phyloP scores from a whole-genome alignment of 2,797 vertebrate species.

The Chelon labrosus region DNA sequence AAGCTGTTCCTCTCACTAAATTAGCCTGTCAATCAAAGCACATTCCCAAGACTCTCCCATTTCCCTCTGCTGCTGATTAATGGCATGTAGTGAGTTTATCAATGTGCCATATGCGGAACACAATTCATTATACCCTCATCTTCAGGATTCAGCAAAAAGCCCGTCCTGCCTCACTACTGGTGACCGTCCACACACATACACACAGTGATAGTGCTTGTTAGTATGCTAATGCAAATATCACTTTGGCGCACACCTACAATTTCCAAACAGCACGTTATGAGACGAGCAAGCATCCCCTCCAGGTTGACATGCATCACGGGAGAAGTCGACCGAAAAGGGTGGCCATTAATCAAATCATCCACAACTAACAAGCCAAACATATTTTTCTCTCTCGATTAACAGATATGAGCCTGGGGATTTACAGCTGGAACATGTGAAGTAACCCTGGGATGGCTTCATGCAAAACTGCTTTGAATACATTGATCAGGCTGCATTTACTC shows the following conservation, averaged over 20 bases:
- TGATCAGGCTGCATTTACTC: slow-evolving; percentile 39
- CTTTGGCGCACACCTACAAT: slow-evolving; percentile 74
- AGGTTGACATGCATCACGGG: slow-evolving; percentile 70
- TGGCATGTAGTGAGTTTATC: slow-evolving; percentile 86
- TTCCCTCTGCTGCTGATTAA: slow-evolving; percentile 85
- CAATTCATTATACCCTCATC: slow-evolving; percentile 88
- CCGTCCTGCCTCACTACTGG: slow-evolving; percentile 61
- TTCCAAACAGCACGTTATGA: slow-evolving; percentile 67
- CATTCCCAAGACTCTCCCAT: slow-evolving; percentile 80
- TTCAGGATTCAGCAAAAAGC: slow-evolving; percentile 70
- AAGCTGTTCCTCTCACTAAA: slow-evolving; percentile 82
- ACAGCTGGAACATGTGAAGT: slow-evolving; percentile 60
- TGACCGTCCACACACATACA: slow-evolving; percentile 40
- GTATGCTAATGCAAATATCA: slow-evolving; percentile 88
- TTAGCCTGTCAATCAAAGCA: slow-evolving; percentile 84
- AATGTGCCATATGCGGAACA: slow-evolving; percentile 80
- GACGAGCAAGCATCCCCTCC: slow-evolving; percentile 60
- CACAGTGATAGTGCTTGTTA: slow-evolving; percentile 75
- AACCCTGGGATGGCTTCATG: slow-evolving; percentile 45
- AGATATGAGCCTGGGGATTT: slow-evolving; percentile 51
- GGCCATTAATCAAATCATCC: slow-evolving; percentile 78
- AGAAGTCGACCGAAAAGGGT: slow-evolving; percentile 45
- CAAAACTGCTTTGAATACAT: slow-evolving; percentile 49
- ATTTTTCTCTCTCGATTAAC: slow-evolving; percentile 63
- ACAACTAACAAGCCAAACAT: slow-evolving; percentile 62